Evolutionary conservation across 2,888 invertebrate genomes (phyloP), one percentile per base, ranked within the genome.

Genomic region (Terebella lapidaria): DNA sequence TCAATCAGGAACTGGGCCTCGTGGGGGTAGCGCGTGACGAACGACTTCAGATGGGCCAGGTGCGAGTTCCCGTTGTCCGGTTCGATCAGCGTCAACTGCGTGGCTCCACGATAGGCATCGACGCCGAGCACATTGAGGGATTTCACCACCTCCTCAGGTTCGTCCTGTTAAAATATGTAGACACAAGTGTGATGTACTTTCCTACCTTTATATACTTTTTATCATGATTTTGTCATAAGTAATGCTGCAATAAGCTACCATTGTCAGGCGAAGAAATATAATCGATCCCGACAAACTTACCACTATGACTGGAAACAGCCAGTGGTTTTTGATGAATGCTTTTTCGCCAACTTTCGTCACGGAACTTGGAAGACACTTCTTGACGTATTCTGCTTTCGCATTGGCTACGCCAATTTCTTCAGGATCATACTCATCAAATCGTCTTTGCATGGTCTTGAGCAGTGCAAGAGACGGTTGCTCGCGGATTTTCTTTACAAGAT

Each of bases 261-360:
- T 20, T 15, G 49, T 20, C 10, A 15, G 4, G 20, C 20, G 20
- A n/a, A 49, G 20, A 4, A 20, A 5, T 24, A 49, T n/a, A 5
- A 15, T 5, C 49, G n/a, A n/a, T n/a, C n/a, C n/a, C n/a, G n/a
- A n/a, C n/a, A 15, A n/a, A 71, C 76, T 71, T 68, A 80, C 79
- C 70, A 78, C 76, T 22, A 80, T 42, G 49, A 81, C 71, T 4
- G 81, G 81, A 66, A 76, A 81, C 30, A 81, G 72, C 81, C 81
- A 81, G 62, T 75, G 76, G 64, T 78, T 78, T 57, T 75, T 77
- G 26, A 72, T 61, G n/a, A 63, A 53, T 1, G 74, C 74, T 20
- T 71, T 68, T 47, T 58, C 60, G 2, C 80, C 80, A 22, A 79
- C 75, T n/a, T 71, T 59, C 3, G 69, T 70, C 27, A 76, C 71